phyloP scores from a whole-genome alignment of 2,888 invertebrate genomes.

The Eustalomyia histrio region DNA sequence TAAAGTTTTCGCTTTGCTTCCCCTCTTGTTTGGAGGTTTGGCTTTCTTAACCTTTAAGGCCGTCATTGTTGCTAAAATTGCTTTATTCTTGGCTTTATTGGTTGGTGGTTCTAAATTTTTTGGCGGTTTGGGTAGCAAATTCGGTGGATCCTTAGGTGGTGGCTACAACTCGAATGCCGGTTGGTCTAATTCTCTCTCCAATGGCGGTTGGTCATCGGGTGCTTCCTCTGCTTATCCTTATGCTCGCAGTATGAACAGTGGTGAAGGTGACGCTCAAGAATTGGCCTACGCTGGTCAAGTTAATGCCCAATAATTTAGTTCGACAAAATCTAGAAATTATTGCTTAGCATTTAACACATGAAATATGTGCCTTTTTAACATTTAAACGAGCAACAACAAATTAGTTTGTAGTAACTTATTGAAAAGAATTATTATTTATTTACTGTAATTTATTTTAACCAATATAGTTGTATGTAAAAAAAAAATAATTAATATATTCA shows the following conservation, averaged over 20 bases:
- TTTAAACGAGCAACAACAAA: constrained; percentile 62
- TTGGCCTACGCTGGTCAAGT: constrained; percentile 86
- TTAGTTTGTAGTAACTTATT: constrained; percentile 77
- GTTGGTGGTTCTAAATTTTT: constrained; percentile 86
- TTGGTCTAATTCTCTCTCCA: constrained; percentile 69
- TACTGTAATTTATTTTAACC: constrained; percentile 49
- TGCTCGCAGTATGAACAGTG: constrained; percentile 80
- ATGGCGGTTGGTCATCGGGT: constrained; percentile 70
- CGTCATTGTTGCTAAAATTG: constrained; percentile 87
- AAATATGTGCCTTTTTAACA: constrained; percentile 73
- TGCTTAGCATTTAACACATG: constrained; percentile 54
- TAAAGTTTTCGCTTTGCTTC: constrained; percentile 86
- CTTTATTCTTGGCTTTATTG: constrained; percentile 86
- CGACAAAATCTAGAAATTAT: background rate
- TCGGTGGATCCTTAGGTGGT: constrained; percentile 73
- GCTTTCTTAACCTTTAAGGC: constrained; percentile 88
- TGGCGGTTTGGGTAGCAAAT: constrained; percentile 80
- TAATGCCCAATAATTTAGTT: constrained; percentile 66
- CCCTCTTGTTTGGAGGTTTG: constrained; percentile 85
- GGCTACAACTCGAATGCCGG: constrained; percentile 70
- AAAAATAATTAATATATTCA: constrained; percentile 15
- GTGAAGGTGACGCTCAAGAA: constrained; percentile 83
- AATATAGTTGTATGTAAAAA: constrained; percentile 26
- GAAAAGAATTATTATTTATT: constrained; percentile 31
- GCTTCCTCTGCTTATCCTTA: constrained; percentile 80